phyloP scores from a whole-genome alignment of 2,113 vertebrate species.

The Excalfactoria chinensis region DNA sequence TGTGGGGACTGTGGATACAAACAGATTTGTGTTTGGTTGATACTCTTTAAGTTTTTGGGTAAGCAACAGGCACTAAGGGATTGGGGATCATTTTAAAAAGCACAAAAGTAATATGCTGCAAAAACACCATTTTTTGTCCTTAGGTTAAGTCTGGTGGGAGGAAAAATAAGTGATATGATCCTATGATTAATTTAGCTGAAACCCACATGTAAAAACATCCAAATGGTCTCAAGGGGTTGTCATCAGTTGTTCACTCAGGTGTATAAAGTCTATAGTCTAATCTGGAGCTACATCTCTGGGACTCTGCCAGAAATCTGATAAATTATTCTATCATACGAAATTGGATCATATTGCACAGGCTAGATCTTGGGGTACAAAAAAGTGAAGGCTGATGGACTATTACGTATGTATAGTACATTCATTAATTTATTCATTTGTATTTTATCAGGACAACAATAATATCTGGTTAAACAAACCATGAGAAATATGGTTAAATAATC shows the following conservation, averaged over 20 bases:
- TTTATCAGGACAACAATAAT: background rate
- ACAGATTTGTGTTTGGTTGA: background rate
- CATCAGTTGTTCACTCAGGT: slow-evolving; percentile 36
- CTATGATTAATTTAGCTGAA: slow-evolving; percentile 65
- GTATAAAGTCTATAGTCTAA: slow-evolving; percentile 17
- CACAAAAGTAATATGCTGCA: background rate
- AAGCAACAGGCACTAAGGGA: background rate
- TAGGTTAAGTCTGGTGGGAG: slow-evolving; percentile 9
- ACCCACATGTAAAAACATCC: slow-evolving; percentile 62
- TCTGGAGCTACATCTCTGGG: background rate
- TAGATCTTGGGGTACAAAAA: background rate
- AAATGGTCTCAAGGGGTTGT: slow-evolving; percentile 17
- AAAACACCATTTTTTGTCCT: background rate
- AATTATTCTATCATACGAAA: background rate
- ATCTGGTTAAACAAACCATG: background rate
- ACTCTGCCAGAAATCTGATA: background rate
- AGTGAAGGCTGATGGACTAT: background rate
- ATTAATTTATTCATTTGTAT: background rate
- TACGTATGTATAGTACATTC: background rate
- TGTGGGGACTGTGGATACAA: background rate
- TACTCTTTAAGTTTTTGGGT: background rate
- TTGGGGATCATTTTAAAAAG: background rate
- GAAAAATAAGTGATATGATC: slow-evolving; percentile 42
- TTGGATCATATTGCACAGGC: background rate
- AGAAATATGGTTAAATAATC: background rate